phyloP scores from a whole-genome alignment of 2,797 vertebrate genomes.

The Bovichtus variegatus region DNA sequence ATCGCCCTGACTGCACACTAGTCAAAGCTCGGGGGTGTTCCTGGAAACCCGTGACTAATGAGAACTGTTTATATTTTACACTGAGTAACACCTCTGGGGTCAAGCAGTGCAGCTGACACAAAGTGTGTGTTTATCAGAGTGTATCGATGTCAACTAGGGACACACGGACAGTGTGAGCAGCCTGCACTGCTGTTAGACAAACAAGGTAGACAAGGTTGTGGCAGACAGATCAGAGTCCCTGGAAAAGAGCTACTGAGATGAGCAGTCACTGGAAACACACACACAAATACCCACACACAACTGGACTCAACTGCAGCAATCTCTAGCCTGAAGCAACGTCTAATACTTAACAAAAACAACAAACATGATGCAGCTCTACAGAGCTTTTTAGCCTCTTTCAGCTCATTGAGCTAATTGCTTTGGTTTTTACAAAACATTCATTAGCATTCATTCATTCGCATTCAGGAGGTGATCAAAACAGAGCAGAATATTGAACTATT shows the following conservation, averaged over 20 bases:
- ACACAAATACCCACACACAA: not conserved
- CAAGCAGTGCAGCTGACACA: constrained; percentile 56
- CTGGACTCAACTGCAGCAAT: too few relatives aligned
- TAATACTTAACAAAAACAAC: too few relatives aligned
- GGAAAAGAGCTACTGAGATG: constrained; percentile 71
- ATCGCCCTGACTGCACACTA: not conserved
- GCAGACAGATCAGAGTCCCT: constrained; percentile 68
- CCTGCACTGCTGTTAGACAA: constrained; percentile 77
- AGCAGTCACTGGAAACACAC: constrained; percentile 54
- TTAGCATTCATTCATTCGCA: too few relatives aligned
- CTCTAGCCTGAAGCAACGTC: too few relatives aligned
- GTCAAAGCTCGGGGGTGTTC: constrained; percentile 55
- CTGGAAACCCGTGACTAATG: constrained; percentile 58
- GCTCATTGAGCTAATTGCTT: not conserved
- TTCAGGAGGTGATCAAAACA: not conserved
- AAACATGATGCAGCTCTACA: too few relatives aligned
- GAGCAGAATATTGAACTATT: not conserved
- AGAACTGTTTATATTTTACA: constrained; percentile 67
- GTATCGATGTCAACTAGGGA: constrained; percentile 50
- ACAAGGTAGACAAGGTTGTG: constrained; percentile 76
- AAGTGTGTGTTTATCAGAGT: constrained; percentile 53
- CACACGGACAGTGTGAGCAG: constrained; percentile 66
- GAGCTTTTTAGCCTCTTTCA: too few relatives aligned
- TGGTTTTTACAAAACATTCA: not conserved
- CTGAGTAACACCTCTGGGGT: constrained; percentile 65